Evolutionary conservation across 1,140 invertebrate genomes (phyloP), one percentile per base, ranked within the genome.

Genomic region (Elymnias hypermnestra): DNA sequence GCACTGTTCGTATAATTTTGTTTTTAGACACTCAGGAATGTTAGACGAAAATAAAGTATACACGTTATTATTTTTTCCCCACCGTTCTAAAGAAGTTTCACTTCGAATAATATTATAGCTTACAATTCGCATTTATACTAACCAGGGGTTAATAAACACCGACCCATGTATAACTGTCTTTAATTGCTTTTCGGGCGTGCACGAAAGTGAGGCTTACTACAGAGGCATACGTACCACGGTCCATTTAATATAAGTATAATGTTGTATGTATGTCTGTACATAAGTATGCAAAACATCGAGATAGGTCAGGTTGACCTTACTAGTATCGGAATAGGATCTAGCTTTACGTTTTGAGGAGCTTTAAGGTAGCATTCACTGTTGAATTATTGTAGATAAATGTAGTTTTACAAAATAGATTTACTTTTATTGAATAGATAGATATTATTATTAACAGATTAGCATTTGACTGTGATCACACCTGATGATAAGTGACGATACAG

Each of bases 101-200:
- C n/a, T n/a, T n/a, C n/a, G n/a, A n/a, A n/a, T n/a, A n/a, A n/a
- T n/a, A n/a, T n/a, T n/a, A 26, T 2, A 26, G 23, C 8, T 26
- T 26, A 7, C 5, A 8, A 5, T 9, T 26, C 8, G 23, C 23
- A 9, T 8, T 5, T 15, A 14, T 31, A 13, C 10, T 31, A 31
- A 22, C 29, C 10, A 1, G 23, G n/a, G 25, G 38, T n/a, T 29
- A 35, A 50, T 15, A 39, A 38, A 45, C 40, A 33, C 52, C 43
- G 26, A 50, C 43, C 39, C 18, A 23, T 40, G 43, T 47, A 28
- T 63, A 62, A 64, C 53, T 67, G 57, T 58, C 40, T 64, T 54
- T 64, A 63, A 71, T 67, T 59, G 49, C 52, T 59, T 58, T 62
- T 59, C 46, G 56, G 45, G 56, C 46, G 35, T 55, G 47, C 52